phyloP scores from a whole-genome alignment of 2,888 invertebrate species.

The Apeira syringaria region DNA sequence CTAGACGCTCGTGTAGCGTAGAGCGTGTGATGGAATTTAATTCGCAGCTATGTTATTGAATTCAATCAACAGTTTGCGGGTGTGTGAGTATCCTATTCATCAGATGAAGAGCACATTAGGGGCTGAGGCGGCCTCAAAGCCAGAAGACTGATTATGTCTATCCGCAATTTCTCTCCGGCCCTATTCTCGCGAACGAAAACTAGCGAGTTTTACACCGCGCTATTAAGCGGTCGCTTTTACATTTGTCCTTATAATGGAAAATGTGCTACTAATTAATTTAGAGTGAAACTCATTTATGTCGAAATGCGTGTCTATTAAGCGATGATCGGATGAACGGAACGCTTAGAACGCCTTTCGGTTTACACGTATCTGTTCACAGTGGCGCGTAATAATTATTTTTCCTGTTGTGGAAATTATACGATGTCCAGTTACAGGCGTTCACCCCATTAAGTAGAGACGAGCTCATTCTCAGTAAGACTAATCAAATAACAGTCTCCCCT shows the following conservation, averaged over 20 bases:
- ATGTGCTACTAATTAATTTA: conserved; percentile 84
- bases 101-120: conserved; percentile 78
- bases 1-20: conserved; percentile 11
- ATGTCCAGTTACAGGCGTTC: conserved; percentile 80
- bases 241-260: conserved; percentile 84
- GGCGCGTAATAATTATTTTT: conserved; percentile 58
- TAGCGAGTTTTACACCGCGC: conserved; percentile 83
- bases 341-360: conserved; percentile 55
- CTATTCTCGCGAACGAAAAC: conserved; percentile 82
- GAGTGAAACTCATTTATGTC: conserved; percentile 82
- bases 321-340: conserved; percentile 70
- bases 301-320: conserved; percentile 81
- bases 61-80: conserved; percentile 53
- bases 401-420: conserved; percentile 72
- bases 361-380: conserved; percentile 48
- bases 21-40: conserved; percentile 31
- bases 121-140: conserved; percentile 79
- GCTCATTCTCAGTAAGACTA: conserved; percentile 84
- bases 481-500: conserved; percentile 83
- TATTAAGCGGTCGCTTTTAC: conserved; percentile 83
- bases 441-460: conserved; percentile 81
- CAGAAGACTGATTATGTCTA: conserved; percentile 84
- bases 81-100: conserved; percentile 72
- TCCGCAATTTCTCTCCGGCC: conserved; percentile 82
- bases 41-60: conserved; percentile 49